Conservation (phyloP, 2,888 invertebrate genomes). For the Cataglyphis cursor region DNA sequence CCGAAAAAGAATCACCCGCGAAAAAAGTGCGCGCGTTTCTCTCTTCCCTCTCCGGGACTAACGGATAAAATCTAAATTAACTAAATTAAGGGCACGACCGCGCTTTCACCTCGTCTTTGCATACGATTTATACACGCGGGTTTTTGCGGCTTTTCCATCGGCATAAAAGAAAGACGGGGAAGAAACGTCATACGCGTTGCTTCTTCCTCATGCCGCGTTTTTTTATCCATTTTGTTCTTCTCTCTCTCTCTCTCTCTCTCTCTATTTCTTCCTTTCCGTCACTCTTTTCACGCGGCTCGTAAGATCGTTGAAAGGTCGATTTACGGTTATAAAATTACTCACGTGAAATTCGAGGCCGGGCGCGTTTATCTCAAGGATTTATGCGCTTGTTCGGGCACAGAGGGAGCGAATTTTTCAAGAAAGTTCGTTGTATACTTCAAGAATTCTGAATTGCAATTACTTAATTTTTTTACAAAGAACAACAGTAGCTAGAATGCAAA, state of each 20-base stretch:
- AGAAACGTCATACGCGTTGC: constrained; percentile 17
- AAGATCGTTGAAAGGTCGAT: constrained; percentile 85
- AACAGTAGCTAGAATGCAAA: neutral
- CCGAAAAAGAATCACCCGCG: constrained; percentile 59
- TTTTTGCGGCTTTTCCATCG: constrained; percentile 65
- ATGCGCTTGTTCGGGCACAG: constrained; percentile 62
- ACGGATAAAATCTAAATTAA: constrained; percentile 87
- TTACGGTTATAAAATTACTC: constrained; percentile 86
- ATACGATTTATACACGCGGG: constrained; percentile 83
- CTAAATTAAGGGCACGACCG: constrained; percentile 86
- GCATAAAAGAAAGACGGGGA: constrained; percentile 7
- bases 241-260: constrained; percentile 44
- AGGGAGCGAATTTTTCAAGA: constrained; percentile 41
- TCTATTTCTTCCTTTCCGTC: constrained; percentile 50
- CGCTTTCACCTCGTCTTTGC: constrained; percentile 80
- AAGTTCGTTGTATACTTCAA: constrained; percentile 39
- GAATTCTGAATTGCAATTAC: neutral
- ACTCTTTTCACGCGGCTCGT: constrained; percentile 50
- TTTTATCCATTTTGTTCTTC: constrained; percentile 53
- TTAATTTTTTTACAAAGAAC: neutral
- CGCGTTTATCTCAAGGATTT: constrained; percentile 77
- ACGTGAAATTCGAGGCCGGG: constrained; percentile 81
- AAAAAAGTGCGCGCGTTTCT: constrained; percentile 56
- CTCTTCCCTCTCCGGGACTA: constrained; percentile 73
- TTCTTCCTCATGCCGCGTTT: constrained; percentile 51